Percentiles rank a stretch among this genome's conserved stretches.
These are phyloP conservation scores for Cochlearius cochlearius DNA, from an alignment of 2,113 vertebrate species.

Conservation along the genomic window DNA sequence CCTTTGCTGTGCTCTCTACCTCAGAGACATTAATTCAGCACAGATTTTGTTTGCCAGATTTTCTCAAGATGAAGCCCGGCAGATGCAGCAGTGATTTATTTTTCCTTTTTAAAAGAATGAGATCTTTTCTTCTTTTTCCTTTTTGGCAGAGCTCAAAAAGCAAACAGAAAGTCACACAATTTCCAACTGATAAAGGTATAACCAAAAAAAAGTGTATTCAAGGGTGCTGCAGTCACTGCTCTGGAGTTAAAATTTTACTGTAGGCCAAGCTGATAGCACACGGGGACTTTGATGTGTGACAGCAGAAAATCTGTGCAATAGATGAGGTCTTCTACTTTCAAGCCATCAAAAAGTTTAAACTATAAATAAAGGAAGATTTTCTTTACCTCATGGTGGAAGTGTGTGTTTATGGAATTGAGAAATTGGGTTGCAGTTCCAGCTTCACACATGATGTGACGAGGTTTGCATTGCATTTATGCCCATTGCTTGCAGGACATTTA, in stretches of 20 bases:
- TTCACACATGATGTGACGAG: rapidly evolving
- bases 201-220: neutral
- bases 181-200: neutral
- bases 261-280: neutral
- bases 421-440: neutral
- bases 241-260: neutral
- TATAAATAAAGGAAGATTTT: neutral
- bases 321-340: neutral
- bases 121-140: neutral
- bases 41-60: neutral
- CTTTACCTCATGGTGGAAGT: rapidly evolving
- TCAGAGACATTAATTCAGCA: neutral
- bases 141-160: neutral
- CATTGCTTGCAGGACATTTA: neutral
- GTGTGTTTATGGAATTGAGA: neutral
- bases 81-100: neutral
- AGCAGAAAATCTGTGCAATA: neutral
- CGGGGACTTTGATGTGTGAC: neutral
- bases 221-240: neutral
- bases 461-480: neutral
- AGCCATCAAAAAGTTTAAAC: neutral
- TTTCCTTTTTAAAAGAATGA: neutral
- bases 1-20: neutral
- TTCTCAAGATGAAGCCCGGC: neutral
- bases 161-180: neutral